Percentiles rank a stretch among this genome's conserved stretches.
Evolutionary conservation across 2,797 vertebrate species (phyloP).

Genomic region (Rhyacichthys aspro): DNA sequence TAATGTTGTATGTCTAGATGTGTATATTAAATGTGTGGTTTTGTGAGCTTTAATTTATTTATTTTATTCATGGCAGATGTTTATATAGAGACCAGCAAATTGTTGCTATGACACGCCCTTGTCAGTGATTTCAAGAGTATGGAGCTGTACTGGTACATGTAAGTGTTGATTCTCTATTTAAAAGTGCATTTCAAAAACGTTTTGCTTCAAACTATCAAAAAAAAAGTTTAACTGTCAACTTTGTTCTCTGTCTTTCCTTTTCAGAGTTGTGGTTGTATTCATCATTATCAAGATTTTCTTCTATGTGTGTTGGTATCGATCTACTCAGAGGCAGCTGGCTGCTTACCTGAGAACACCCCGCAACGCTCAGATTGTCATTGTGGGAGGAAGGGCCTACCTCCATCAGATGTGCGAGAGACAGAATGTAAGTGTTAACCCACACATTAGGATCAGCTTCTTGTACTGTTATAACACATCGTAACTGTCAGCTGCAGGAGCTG

Average conservation of each 20-base stretch:
- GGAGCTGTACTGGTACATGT: slow-evolving; percentile 90
- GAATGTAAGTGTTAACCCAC: slow-evolving; percentile 76
- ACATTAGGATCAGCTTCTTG: neutral
- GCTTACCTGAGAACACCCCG: slow-evolving; percentile 87
- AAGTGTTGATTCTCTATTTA: slow-evolving; percentile 55
- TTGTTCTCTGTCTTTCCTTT: neutral
- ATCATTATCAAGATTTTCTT: slow-evolving; percentile 89
- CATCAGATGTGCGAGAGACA: slow-evolving; percentile 88
- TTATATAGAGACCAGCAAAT: slow-evolving; percentile 24
- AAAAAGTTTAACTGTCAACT: neutral
- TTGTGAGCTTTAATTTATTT: neutral
- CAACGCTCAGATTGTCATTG: slow-evolving; percentile 88
- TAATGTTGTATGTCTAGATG: no score
- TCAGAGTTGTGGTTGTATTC: slow-evolving; percentile 87
- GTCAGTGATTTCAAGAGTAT: slow-evolving; percentile 64
- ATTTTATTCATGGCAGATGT: slow-evolving; percentile 21
- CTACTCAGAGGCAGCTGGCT: slow-evolving; percentile 85
- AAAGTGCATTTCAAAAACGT: neutral
- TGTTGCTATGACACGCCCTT: slow-evolving; percentile 49
- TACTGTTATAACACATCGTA: neutral
- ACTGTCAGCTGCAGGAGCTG: neutral
- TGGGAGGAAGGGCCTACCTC: slow-evolving; percentile 86
- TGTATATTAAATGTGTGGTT: no score
- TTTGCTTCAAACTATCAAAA: neutral
- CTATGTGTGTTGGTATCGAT: slow-evolving; percentile 89